Evolutionary conservation across 1,140 invertebrate species (phyloP), one percentile per base, ranked within the genome.

Genomic region (Drosophila pseudoobscura): DNA sequence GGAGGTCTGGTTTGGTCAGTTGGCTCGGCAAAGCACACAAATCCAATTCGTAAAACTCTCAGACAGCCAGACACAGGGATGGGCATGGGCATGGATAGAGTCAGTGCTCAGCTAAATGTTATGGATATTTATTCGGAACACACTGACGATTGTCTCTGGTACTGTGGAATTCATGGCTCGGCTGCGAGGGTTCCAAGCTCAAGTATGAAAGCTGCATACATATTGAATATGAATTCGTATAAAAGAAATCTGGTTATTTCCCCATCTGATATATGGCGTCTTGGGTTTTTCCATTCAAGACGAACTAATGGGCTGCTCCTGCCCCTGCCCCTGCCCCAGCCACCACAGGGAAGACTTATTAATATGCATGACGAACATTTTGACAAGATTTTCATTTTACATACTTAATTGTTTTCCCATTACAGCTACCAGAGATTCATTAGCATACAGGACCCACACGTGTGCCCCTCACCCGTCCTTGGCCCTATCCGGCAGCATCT

Each of bases 401-500:
- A 87, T 85, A 85, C 82, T 85, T 85, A 85, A 85, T 85, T 85
- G 82, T 88, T 87, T 88, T 78, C 74, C 29, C 83, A 87, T 87
- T 87, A 85, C 62, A 55, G 62, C 52, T 35, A 24, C 47, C 49
- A 53, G 64, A 62, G 66, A 68, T 62, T 76, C 59, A 56, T 73
- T 80, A 76, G 63, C 73, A 76, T 73, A 52, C 54, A 44, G 45
- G 43, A 41, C 55, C 20, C 54, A 56, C 55, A 76, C 61, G 59
- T 71, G 61, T 45, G 35, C 17, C 17, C 20, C 7, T 20, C 20
- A 8, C 20, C 24, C 15, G n/a, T 50, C 35, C 24, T 13, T 39
- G 41, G 22, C 49, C 52, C 51, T 13, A 6, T 8, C 55, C 35
- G 54, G 43, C 45, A 39, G 35, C 35, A 39, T 39, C 60, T 55